These are phyloP conservation scores for Caenorhabditis panamensis DNA, from an alignment of 2,888 invertebrate species.

Conservation along the genomic window DNA sequence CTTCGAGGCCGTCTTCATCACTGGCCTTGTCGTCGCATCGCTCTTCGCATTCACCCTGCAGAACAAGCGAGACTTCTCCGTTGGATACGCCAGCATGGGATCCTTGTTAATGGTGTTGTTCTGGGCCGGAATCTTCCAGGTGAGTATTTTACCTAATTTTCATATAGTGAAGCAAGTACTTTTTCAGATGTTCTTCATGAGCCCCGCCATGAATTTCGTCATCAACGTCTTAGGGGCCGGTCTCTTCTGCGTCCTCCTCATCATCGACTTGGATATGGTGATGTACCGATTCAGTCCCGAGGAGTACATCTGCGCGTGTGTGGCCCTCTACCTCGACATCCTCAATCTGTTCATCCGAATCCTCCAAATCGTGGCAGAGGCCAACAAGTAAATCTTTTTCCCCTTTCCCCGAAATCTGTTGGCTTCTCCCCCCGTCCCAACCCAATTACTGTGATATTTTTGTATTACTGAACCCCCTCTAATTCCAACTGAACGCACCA, in stretches of 20 bases:
- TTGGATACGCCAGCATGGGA: conserved; percentile 84
- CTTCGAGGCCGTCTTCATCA: conserved; percentile 88
- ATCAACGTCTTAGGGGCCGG: conserved; percentile 87
- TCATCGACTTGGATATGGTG: conserved; percentile 89
- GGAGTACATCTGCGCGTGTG: conserved; percentile 91
- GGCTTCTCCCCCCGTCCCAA: background rate
- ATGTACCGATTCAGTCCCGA: conserved; percentile 84
- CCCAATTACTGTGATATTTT: background rate
- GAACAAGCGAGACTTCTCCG: conserved; percentile 90
- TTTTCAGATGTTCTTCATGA: conserved; percentile 87
- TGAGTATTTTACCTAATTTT: conserved; percentile 66
- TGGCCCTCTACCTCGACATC: conserved; percentile 91
- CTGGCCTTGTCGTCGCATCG: conserved; percentile 83
- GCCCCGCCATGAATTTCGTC: conserved; percentile 86
- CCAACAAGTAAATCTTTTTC: conserved; percentile 59
- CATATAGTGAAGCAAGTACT: too few relatives aligned
- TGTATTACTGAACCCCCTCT: too few relatives aligned
- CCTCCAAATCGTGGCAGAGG: conserved; percentile 83
- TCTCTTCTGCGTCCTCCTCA: conserved; percentile 89
- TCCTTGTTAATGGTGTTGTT: conserved; percentile 84
- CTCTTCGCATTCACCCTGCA: conserved; percentile 91
- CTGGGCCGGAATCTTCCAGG: conserved; percentile 86
- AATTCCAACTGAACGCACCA: too few relatives aligned
- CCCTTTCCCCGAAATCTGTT: background rate
- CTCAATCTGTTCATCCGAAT: conserved; percentile 90